Evolutionary conservation across 2,797 vertebrate species (phyloP), one percentile per base, ranked within the genome.

Genomic region (Anisognathus igniventris): DNA sequence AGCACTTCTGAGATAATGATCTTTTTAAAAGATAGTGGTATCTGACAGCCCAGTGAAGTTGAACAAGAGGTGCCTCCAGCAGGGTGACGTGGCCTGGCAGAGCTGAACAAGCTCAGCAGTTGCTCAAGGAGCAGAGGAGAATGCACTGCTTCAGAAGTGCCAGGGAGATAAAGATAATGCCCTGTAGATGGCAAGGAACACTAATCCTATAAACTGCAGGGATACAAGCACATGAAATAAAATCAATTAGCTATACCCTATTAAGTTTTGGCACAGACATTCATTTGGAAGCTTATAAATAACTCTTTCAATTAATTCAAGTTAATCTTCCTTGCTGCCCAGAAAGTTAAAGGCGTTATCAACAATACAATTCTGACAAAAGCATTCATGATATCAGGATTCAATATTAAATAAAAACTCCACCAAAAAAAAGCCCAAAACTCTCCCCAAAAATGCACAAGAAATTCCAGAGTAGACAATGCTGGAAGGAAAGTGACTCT

Each of bases 241-340:
- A 87, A 85, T 88, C 18, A 9, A 88, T 93, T 80, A 86, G 79
- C 68, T 86, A 42, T 30, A 53, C 57, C 18, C 20, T 25, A 45
- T 67, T 37, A 79, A 70, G 72, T 54, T 86, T 77, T 91, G 74
- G 67, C 89, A 92, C 48, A 50, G 71, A 65, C 19, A 3, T 30
- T 58, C n/a, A 18, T 70, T 75, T 64, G 40, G 51, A 91, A 56
- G 73, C 61, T 92, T 90, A 74, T 42, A 88, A 35, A 83, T 58
- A 92, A 90, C 81, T 64, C 76, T 61, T 86, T 62, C 76, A 53
- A 50, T 74, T 92, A 92, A 95, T 92, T 90, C 44, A 44, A 70
- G 60, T 56, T 80, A 68, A 88, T 92, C 73, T 80, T 80, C 57
- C 53, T 77, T 47, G 19, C n/a, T 85, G 74, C 18, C 19, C 75